A percentile compares a stretch with the other conserved stretches of the same genome.
phyloP scores from a whole-genome alignment of 2,888 invertebrate species.

The Physocephala rufipes region DNA sequence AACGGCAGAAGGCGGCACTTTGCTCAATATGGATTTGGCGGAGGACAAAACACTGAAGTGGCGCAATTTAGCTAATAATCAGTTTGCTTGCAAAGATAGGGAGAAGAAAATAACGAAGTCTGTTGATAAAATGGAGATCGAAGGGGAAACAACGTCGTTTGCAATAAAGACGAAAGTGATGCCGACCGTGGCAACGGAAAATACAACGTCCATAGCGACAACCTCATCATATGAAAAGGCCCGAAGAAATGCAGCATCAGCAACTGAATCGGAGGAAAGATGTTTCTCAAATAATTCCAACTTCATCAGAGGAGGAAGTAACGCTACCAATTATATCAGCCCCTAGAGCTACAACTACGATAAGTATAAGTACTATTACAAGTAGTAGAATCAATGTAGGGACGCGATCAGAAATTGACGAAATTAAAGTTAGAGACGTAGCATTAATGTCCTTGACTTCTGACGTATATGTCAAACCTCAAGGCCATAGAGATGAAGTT shows the following conservation, averaged over 20 bases:
- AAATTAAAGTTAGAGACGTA: conserved; percentile 11
- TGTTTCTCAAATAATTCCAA: background rate
- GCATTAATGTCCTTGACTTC: background rate
- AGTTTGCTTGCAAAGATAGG: conserved; percentile 62
- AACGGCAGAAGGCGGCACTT: conserved; percentile 55
- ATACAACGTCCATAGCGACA: background rate
- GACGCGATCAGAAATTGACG: background rate
- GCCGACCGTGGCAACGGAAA: conserved; percentile 16
- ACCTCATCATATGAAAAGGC: background rate
- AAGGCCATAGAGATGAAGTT: conserved; percentile 35
- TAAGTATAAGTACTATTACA: conserved; percentile 14
- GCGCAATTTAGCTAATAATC: conserved; percentile 64
- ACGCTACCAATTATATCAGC: conserved; percentile 5
- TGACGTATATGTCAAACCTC: conserved; percentile 21
- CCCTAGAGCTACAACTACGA: conserved; percentile 24
- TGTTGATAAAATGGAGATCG: conserved; percentile 18
- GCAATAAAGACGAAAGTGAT: conserved; percentile 19
- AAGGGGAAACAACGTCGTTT: conserved; percentile 7
- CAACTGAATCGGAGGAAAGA: background rate
- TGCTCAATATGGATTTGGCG: conserved; percentile 58
- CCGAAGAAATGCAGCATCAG: background rate
- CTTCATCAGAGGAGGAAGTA: background rate
- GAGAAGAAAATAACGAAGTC: conserved; percentile 48
- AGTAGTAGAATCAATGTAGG: conserved; percentile 2
- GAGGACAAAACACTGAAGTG: conserved; percentile 65